A percentile compares a stretch with the other conserved stretches of the same genome.
Evolutionary conservation across 2,797 vertebrate genomes (phyloP).

Genomic region (Micrastur ruficollis): DNA sequence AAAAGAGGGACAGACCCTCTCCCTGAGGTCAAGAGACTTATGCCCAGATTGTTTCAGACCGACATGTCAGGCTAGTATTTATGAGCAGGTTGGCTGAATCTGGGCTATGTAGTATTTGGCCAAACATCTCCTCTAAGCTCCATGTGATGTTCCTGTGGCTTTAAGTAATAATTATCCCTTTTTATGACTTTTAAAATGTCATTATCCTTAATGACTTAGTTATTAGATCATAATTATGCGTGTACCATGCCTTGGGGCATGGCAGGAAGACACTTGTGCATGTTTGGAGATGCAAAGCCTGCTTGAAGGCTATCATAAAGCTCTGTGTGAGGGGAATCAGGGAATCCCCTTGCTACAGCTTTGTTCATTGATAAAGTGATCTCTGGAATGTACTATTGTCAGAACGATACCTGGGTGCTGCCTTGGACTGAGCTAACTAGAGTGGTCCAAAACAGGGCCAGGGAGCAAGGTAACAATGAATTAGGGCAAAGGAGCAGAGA

Average conservation of each 20-base stretch:
- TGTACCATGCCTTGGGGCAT: not conserved
- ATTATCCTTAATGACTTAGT: slow-evolving; percentile 1
- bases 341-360: not conserved
- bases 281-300: not conserved
- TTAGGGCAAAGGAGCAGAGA: not conserved
- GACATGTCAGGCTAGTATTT: not conserved
- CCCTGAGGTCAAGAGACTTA: not conserved
- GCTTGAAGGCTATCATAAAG: not conserved
- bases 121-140: not conserved
- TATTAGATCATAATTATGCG: not conserved
- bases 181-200: not conserved
- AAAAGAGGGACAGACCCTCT: not conserved
- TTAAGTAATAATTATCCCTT: not conserved
- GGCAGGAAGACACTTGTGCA: not conserved
- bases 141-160: not conserved
- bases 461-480: not conserved
- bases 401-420: not conserved
- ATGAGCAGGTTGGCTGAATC: not conserved
- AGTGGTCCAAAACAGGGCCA: not conserved
- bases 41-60: not conserved
- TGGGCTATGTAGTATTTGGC: not conserved
- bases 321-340: not conserved
- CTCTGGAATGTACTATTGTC: not conserved
- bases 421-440: not conserved
- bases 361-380: not conserved